Conservation (phyloP, 2,113 vertebrate genomes). For the Ploceus nigricollis region DNA sequence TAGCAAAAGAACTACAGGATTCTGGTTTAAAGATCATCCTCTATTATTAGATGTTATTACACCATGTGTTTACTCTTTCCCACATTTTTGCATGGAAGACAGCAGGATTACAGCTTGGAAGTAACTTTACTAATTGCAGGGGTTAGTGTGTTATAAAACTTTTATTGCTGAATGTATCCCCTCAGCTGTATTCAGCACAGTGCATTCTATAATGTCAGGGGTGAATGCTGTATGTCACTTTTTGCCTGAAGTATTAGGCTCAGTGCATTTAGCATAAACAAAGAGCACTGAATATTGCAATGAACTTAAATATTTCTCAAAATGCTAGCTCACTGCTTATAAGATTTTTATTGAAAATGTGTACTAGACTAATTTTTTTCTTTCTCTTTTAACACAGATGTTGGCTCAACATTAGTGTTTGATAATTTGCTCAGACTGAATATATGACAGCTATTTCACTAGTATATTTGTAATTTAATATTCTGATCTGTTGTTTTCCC, state of each 20-base stretch:
- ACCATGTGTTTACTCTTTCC: not conserved
- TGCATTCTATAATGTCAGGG: not conserved
- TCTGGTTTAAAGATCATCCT: not conserved
- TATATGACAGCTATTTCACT: not conserved
- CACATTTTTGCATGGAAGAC: not conserved
- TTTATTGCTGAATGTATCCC: fast-evolving
- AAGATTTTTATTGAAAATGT: not conserved
- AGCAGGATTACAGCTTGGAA: not conserved
- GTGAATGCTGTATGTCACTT: not conserved
- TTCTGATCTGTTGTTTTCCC: not conserved
- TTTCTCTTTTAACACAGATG: not conserved
- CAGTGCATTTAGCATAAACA: not conserved
- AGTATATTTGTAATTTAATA: not conserved
- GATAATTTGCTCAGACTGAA: not conserved
- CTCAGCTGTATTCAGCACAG: not conserved
- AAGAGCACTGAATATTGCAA: not conserved
- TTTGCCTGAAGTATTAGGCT: not conserved
- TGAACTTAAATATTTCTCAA: not conserved
- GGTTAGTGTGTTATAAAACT: not conserved
- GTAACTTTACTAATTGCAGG: not conserved
- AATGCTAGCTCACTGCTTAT: not conserved
- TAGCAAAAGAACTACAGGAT: not conserved
- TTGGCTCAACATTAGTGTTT: not conserved
- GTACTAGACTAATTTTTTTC: not conserved
- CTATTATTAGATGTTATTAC: not conserved